Percentiles rank a stretch among this genome's conserved stretches.
Evolutionary conservation across 2,797 vertebrate species (phyloP).

Genomic region (Anabas testudineus): DNA sequence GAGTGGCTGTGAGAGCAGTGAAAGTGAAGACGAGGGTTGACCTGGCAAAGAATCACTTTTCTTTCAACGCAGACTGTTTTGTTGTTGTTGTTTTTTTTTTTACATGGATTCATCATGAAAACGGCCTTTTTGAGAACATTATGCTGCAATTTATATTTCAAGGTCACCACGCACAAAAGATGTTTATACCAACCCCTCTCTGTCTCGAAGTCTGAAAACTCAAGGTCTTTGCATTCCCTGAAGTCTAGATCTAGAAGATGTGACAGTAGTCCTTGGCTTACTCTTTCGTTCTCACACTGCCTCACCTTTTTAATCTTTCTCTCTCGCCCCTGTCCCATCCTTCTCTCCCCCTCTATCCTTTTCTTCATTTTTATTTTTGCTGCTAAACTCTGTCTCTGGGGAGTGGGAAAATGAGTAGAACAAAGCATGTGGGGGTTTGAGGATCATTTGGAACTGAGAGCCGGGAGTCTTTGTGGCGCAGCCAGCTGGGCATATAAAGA

Average conservation of each 20-base stretch:
- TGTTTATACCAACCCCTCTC: conserved; percentile 7
- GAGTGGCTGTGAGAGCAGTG: conserved; percentile 10
- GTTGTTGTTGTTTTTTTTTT: neutral
- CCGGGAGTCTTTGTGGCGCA: conserved; percentile 84
- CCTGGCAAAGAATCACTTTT: neutral
- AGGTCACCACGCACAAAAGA: conserved; percentile 23
- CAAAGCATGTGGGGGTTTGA: conserved; percentile 86
- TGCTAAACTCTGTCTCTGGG: conserved; percentile 78
- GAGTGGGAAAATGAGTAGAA: conserved; percentile 91
- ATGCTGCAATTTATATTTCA: conserved; percentile 26
- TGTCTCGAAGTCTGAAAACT: conserved; percentile 14
- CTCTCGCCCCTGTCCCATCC: conserved; percentile 19
- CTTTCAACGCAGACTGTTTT: neutral
- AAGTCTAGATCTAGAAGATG: conserved; percentile 34
- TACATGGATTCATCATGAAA: neutral
- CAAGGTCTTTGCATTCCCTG: conserved; percentile 23
- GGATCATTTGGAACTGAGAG: conserved; percentile 82
- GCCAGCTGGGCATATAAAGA: conserved; percentile 91
- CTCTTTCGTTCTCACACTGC: conserved; percentile 26
- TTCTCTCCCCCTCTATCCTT: conserved; percentile 31
- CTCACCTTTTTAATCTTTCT: conserved; percentile 46
- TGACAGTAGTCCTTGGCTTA: conserved; percentile 28
- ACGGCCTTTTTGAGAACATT: neutral
- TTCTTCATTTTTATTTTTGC: conserved; percentile 76
- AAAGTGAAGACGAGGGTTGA: conserved; percentile 11